phyloP scores from a whole-genome alignment of 2,113 vertebrate genomes.

The Labrus mixtus region DNA sequence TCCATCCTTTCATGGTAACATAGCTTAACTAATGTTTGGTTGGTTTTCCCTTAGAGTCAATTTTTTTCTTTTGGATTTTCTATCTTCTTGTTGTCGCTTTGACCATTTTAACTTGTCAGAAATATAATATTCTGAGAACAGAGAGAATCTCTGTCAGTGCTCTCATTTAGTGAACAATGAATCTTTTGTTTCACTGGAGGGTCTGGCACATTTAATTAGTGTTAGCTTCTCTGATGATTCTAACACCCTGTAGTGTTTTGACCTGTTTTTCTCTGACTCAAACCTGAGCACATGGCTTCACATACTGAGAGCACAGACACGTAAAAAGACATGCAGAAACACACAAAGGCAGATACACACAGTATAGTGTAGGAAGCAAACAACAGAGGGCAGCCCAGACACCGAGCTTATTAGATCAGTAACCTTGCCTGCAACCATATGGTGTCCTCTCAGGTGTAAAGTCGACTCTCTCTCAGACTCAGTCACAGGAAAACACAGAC shows the following conservation, averaged over 20 bases:
- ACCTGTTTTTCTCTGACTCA: conserved; percentile 73
- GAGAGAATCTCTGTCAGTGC: conserved; percentile 8
- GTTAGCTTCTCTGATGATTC: conserved; percentile 54
- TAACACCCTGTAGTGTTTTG: conserved; percentile 67
- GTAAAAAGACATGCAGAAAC: conserved; percentile 30
- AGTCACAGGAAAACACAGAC: background rate
- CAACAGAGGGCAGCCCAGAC: conserved; percentile 35
- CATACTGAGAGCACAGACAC: conserved; percentile 55
- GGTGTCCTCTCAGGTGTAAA: conserved; percentile 51
- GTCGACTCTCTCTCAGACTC: conserved; percentile 7
- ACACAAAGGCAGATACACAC: conserved; percentile 9
- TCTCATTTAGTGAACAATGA: conserved; percentile 38
- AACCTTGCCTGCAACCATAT: conserved; percentile 51
- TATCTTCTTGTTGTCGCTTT: conserved; percentile 4
- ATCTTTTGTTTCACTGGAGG: conserved; percentile 45
- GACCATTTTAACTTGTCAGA: conserved; percentile 10
- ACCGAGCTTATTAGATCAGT: conserved; percentile 51
- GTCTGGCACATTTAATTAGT: conserved; percentile 65
- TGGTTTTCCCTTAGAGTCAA: too few species aligned
- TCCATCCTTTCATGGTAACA: too few species aligned
- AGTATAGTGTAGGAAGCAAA: conserved; percentile 49
- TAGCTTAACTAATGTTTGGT: too few species aligned
- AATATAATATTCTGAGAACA: conserved; percentile 32
- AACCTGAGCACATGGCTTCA: conserved; percentile 50
- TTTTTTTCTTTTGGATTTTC: background rate